phyloP scores from a whole-genome alignment of 2,113 vertebrate species.

The Origma solitaria region DNA sequence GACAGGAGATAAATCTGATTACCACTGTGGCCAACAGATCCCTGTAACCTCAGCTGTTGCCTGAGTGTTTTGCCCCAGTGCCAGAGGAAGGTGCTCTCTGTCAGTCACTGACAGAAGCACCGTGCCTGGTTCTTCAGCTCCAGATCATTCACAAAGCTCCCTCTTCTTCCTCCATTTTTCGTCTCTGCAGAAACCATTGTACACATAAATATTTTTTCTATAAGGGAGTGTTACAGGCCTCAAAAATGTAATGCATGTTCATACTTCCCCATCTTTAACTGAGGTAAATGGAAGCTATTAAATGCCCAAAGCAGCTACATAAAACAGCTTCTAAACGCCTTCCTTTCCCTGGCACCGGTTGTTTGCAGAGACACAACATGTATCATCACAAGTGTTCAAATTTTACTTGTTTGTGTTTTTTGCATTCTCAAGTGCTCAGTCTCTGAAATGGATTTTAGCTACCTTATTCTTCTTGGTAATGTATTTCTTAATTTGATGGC shows the following conservation, averaged over 20 bases:
- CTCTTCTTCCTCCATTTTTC: neutral
- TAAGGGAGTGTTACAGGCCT: neutral
- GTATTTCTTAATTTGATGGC: neutral
- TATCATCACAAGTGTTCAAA: neutral
- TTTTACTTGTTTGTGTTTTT: neutral
- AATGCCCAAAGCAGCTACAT: neutral
- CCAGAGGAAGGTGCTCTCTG: neutral
- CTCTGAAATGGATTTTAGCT: neutral
- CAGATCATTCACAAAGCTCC: neutral
- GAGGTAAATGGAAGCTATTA: neutral
- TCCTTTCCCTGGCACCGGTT: neutral
- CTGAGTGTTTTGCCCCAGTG: neutral
- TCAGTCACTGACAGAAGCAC: neutral
- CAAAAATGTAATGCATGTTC: neutral
- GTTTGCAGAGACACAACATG: neutral
- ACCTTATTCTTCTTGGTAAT: neutral
- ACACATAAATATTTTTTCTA: neutral
- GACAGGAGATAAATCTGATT: neutral
- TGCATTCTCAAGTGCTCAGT: neutral
- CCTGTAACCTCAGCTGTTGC: neutral
- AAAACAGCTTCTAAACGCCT: neutral
- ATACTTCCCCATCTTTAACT: neutral
- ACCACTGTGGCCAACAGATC: rapidly evolving
- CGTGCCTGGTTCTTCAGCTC: neutral
- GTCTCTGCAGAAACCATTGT: neutral